Evolutionary conservation across 2,113 vertebrate species (phyloP).

Genomic region (Pandion haliaetus): DNA sequence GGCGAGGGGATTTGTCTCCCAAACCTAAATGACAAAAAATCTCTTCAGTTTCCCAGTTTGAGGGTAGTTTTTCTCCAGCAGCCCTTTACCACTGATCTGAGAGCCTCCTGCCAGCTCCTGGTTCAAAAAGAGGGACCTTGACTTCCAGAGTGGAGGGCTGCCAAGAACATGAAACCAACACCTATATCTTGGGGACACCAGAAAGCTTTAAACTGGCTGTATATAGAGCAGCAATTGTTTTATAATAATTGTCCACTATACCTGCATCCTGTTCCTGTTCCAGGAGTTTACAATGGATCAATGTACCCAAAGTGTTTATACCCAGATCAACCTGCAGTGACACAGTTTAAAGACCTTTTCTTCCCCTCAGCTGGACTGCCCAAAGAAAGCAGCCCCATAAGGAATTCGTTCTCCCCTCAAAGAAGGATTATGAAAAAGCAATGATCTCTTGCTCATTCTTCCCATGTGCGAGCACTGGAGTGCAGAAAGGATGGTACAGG

Average conservation of each 20-base stretch:
- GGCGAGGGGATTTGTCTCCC: background rate
- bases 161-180: conserved; percentile 35
- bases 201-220: conserved; percentile 38
- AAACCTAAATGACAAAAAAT: background rate
- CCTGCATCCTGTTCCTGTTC: conserved; percentile 65
- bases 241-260: conserved; percentile 22
- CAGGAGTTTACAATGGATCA: conserved; percentile 51
- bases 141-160: background rate
- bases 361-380: background rate
- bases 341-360: background rate
- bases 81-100: background rate
- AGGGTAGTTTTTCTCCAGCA: background rate
- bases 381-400: background rate
- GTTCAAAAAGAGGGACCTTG: background rate
- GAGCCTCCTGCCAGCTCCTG: background rate
- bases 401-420: background rate
- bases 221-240: conserved; percentile 49
- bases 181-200: background rate
- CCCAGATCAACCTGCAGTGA: background rate
- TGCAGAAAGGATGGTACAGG: background rate
- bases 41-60: background rate
- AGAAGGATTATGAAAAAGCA: background rate
- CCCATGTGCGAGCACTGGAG: fast-evolving
- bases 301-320: conserved; percentile 9
- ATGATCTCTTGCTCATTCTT: background rate